Percentiles rank a stretch among this genome's conserved stretches.
phyloP scores from a whole-genome alignment of 2,888 invertebrate genomes.

The Mythimna pallens region DNA sequence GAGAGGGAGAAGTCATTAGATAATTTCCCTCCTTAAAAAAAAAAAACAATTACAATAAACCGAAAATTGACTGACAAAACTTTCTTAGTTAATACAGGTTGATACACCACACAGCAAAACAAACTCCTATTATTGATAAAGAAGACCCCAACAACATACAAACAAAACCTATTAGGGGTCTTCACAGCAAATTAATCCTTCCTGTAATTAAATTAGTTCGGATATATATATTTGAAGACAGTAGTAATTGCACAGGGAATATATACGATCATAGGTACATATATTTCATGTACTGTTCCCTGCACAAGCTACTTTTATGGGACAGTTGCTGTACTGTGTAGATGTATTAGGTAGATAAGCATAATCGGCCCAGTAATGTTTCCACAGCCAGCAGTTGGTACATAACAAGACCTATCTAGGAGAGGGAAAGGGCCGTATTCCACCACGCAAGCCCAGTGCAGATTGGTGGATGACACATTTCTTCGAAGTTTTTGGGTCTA shows the following conservation, averaged over 20 bases:
- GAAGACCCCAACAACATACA: slow-evolving; percentile 29
- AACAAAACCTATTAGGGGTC: slow-evolving; percentile 40
- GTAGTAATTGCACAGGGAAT: not conserved
- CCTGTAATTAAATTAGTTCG: slow-evolving; percentile 52
- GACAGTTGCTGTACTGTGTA: not conserved
- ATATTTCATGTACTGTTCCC: too few relatives aligned
- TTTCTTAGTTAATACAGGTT: not conserved
- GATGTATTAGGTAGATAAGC: too few relatives aligned
- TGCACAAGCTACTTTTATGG: not conserved
- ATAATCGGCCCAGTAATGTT: too few relatives aligned
- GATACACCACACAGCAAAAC: not conserved
- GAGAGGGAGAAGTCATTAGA: too few relatives aligned
- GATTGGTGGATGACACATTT: too few relatives aligned
- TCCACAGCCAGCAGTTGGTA: too few relatives aligned
- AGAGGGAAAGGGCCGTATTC: too few relatives aligned
- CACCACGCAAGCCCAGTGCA: too few relatives aligned
- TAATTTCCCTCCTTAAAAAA: too few relatives aligned
- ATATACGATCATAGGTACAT: too few relatives aligned
- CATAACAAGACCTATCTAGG: too few relatives aligned
- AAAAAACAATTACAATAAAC: not conserved
- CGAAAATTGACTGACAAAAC: not conserved
- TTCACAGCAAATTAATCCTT: slow-evolving; percentile 45
- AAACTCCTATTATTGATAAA: slow-evolving; percentile 1
- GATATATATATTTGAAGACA: slow-evolving; percentile 34
- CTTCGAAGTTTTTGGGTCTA: too few relatives aligned